phyloP scores from a whole-genome alignment of 1,140 invertebrate genomes.

The Dreissena rostriformis region DNA sequence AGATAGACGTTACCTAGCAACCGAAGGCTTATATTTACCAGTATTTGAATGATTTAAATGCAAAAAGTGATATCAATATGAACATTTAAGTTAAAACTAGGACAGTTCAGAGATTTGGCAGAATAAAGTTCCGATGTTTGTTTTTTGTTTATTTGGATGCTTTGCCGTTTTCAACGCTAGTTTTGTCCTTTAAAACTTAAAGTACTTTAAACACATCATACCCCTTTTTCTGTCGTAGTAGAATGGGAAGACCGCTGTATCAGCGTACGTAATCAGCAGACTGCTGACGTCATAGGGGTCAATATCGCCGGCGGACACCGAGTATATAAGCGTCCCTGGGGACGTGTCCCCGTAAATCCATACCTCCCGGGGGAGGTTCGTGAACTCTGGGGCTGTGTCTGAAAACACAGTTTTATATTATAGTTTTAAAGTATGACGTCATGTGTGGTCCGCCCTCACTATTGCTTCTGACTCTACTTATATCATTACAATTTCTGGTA shows the following conservation, averaged over 20 bases:
- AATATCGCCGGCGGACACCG: constrained; percentile 11
- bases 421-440: no score
- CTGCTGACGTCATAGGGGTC: constrained; percentile 8
- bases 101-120: not conserved
- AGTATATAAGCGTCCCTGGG: not conserved
- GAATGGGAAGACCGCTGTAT: not conserved
- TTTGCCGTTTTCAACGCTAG: not conserved
- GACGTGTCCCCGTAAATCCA: constrained; percentile 6
- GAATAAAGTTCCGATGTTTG: not conserved
- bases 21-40: not conserved
- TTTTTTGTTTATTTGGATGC: not conserved
- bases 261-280: not conserved
- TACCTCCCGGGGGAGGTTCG: constrained; percentile 1
- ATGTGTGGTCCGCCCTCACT: no score
- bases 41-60: not conserved
- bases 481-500: no score
- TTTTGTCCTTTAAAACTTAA: not conserved
- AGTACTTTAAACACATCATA: not conserved
- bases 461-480: no score
- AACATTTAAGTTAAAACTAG: not conserved
- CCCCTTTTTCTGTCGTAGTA: constrained; percentile 15
- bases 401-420: not conserved
- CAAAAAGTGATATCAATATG: not conserved
- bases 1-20: constrained; percentile 8
- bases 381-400: constrained; percentile 33